phyloP scores from a whole-genome alignment of 1,140 invertebrate genomes.

The Drosophila ogumai region DNA sequence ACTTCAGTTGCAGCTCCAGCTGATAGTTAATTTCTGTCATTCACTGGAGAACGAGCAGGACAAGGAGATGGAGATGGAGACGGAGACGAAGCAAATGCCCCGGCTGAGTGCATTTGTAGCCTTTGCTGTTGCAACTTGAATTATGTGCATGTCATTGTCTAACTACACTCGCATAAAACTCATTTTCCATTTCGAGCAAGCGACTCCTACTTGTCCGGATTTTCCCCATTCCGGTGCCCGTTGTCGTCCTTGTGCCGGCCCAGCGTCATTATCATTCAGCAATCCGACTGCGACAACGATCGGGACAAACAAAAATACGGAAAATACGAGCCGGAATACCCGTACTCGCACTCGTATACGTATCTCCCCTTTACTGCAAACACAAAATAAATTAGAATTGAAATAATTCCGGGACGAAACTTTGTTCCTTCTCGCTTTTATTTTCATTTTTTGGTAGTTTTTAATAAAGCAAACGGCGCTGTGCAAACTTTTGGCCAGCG shows the following conservation, averaged over 20 bases:
- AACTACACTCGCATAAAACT: constrained; percentile 80
- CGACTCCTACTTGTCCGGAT: constrained; percentile 5
- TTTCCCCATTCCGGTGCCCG: background rate
- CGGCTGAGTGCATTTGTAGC: constrained; percentile 69
- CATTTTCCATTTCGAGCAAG: constrained; percentile 68
- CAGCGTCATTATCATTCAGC: constrained; percentile 77
- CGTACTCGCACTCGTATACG: background rate
- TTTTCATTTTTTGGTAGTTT: constrained; percentile 71
- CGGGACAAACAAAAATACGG: constrained; percentile 59
- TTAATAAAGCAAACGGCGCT: constrained; percentile 81
- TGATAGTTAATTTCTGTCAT: constrained; percentile 81
- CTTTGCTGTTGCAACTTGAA: constrained; percentile 72
- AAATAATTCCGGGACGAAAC: constrained; percentile 75
- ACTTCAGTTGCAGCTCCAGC: constrained; percentile 31
- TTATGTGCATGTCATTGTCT: constrained; percentile 82
- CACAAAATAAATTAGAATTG: constrained; percentile 84
- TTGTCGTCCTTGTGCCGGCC: constrained; percentile 10
- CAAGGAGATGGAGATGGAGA: background rate
- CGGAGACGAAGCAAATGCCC: constrained; percentile 10
- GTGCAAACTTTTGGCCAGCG: constrained; percentile 70
- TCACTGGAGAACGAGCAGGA: constrained; percentile 40
- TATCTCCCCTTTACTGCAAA: constrained; percentile 58
- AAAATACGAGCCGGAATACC: constrained; percentile 53
- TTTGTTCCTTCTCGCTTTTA: constrained; percentile 50
- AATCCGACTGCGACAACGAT: constrained; percentile 79